Conservation (phyloP, 2,888 invertebrate genomes). For the Lithophane socia region DNA sequence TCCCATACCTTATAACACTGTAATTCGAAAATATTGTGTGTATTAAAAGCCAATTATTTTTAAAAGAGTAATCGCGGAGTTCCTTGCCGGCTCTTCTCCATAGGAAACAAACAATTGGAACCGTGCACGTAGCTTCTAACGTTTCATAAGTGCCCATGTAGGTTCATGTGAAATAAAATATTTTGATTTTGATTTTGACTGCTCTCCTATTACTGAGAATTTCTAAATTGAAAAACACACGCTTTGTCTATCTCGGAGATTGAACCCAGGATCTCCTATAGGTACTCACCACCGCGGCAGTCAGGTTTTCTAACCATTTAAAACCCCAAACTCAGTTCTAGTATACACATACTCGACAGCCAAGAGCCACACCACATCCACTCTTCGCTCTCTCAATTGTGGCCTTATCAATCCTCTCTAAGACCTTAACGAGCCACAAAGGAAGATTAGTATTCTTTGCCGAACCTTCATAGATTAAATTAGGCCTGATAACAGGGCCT, state of each 20-base stretch:
- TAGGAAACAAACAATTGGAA: too few relatives aligned
- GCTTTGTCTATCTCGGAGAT: background rate
- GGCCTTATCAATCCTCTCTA: slow-evolving; percentile 62
- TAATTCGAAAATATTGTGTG: too few relatives aligned
- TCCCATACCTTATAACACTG: too few relatives aligned
- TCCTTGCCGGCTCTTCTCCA: too few relatives aligned
- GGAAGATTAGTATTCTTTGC: slow-evolving; percentile 65
- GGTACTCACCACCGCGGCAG: background rate
- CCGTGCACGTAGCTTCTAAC: too few relatives aligned
- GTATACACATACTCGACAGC: background rate
- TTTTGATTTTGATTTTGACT: too few relatives aligned
- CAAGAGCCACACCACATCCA: background rate
- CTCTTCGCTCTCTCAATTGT: slow-evolving; percentile 25
- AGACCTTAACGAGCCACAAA: slow-evolving; percentile 56
- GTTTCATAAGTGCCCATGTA: too few relatives aligned
- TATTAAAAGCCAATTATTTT: too few relatives aligned
- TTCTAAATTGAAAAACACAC: background rate
- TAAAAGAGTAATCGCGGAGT: too few relatives aligned
- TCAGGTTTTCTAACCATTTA: background rate
- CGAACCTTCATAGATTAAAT: slow-evolving; percentile 60
- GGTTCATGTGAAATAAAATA: too few relatives aligned
- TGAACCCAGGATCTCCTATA: background rate
- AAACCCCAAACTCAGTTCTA: background rate
- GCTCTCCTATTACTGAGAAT: too few relatives aligned
- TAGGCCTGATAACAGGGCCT: slow-evolving; percentile 53